Conservation (phyloP, 2,113 vertebrate genomes). For the Marcusenius ussheri region DNA sequence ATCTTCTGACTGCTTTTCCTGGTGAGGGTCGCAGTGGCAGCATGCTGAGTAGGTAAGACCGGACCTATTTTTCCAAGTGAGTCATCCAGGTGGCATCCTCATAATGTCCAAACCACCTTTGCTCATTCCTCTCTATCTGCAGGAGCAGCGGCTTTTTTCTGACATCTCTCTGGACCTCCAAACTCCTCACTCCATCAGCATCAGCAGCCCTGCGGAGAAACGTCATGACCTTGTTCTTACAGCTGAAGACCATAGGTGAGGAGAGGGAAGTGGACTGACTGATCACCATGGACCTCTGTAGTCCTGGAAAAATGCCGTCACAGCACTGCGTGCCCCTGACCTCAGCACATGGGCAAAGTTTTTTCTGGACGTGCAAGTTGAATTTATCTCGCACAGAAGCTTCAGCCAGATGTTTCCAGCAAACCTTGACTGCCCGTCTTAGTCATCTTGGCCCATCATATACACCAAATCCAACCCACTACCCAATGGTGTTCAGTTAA, state of each 20-base stretch:
- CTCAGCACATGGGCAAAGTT: background rate
- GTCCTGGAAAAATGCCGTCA: background rate
- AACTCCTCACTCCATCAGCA: background rate
- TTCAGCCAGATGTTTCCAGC: background rate
- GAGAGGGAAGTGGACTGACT: background rate
- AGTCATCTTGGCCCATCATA: background rate
- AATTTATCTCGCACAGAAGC: background rate
- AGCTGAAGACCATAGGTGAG: background rate
- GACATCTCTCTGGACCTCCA: background rate
- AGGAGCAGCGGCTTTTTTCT: background rate
- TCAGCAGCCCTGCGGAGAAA: background rate
- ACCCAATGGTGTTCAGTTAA: background rate
- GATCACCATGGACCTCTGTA: background rate
- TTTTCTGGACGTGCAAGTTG: background rate
- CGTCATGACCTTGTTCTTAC: background rate
- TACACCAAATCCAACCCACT: background rate
- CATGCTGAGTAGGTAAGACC: background rate
- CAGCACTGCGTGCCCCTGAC: background rate
- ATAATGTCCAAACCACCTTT: background rate
- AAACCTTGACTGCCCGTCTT: background rate
- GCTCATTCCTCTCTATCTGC: background rate
- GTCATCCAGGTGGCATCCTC: background rate
- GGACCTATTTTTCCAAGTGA: background rate
- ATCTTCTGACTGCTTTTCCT: background rate
- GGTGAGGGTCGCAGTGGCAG: background rate